phyloP scores from a whole-genome alignment of 2,113 vertebrate genomes.

The Microcebus murinus region DNA sequence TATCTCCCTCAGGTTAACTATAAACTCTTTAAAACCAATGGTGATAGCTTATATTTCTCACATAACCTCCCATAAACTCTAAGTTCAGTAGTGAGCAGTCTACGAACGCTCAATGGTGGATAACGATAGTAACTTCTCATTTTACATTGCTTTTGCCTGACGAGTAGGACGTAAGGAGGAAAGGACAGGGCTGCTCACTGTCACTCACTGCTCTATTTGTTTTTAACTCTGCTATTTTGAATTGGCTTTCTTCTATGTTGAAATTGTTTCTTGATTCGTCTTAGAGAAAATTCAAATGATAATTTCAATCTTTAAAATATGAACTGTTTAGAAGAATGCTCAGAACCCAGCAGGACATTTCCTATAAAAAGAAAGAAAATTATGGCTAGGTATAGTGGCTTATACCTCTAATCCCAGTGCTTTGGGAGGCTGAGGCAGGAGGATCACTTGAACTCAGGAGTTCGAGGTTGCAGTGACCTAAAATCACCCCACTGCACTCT shows the following conservation, averaged over 20 bases:
- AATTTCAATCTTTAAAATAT: not conserved
- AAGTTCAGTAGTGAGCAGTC: not conserved
- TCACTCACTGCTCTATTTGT: not conserved
- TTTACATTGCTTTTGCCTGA: not conserved
- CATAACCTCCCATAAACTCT: not conserved
- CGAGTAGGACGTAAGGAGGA: not conserved
- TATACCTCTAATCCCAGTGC: too few relatives aligned
- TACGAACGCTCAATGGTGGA: not conserved
- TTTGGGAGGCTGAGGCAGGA: too few relatives aligned
- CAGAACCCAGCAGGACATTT: not conserved
- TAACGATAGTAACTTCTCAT: not conserved
- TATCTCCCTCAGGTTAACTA: not conserved
- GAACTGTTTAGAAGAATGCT: not conserved
- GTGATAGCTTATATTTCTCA: not conserved
- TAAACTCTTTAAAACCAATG: not conserved
- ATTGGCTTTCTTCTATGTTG: not conserved
- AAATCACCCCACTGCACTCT: too few relatives aligned
- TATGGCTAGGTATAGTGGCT: too few relatives aligned
- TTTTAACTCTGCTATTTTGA: not conserved
- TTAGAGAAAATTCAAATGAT: not conserved
- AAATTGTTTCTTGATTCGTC: not conserved
- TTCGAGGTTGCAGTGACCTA: too few relatives aligned
- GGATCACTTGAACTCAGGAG: too few relatives aligned
- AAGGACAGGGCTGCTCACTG: not conserved
- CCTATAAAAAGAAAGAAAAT: conserved; percentile 49